phyloP scores from a whole-genome alignment of 2,888 invertebrate species.

The Amiota communis region DNA sequence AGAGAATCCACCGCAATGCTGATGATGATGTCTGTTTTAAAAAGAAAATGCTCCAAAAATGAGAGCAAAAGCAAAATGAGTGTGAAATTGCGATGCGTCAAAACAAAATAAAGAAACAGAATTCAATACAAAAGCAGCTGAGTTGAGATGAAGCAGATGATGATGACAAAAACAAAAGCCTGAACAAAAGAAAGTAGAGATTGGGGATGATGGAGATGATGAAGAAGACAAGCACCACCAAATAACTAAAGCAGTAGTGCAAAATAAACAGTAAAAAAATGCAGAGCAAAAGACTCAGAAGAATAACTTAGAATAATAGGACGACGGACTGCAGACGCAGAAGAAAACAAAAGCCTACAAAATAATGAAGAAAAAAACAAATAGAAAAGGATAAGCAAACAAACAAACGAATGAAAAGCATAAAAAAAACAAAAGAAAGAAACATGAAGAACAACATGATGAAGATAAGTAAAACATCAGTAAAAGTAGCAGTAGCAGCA shows the following conservation, averaged over 20 bases:
- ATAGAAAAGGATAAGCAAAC: background rate
- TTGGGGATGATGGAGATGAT: background rate
- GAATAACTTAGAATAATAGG: background rate
- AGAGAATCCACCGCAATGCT: slow-evolving; percentile 28
- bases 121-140: background rate
- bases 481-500: slow-evolving; percentile 1
- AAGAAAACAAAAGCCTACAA: slow-evolving; percentile 13
- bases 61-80: slow-evolving; percentile 26
- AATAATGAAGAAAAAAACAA: background rate
- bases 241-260: slow-evolving; percentile 7
- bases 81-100: background rate
- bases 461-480: too few relatives aligned
- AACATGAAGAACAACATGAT: background rate
- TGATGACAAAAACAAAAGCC: too few relatives aligned
- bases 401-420: slow-evolving; percentile 31
- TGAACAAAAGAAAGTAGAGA: too few relatives aligned
- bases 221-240: background rate
- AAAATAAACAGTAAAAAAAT: slow-evolving; percentile 13
- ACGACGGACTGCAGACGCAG: slow-evolving; percentile 1
- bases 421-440: background rate
- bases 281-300: slow-evolving; percentile 22
- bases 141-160: too few relatives aligned
- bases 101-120: background rate
- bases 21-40: background rate
- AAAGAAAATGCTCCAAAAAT: slow-evolving; percentile 13